Evolutionary conservation across 2,888 invertebrate species (phyloP), one percentile per base, ranked within the genome.

Genomic region (Drosophila subquinaria): DNA sequence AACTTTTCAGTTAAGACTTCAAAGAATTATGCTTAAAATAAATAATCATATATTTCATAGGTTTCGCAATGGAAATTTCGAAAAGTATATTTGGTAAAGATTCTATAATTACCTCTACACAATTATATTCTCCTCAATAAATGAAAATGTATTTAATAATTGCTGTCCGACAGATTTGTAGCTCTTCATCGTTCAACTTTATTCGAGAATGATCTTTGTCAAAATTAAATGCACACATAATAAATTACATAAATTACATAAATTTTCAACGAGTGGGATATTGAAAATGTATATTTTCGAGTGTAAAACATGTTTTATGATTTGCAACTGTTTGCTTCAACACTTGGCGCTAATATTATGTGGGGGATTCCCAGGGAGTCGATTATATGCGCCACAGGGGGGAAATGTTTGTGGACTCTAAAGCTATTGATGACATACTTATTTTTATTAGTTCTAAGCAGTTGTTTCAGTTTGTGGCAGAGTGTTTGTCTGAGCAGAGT

Each of bases 401-500:
- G 51, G 20, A 36, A 36, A 23, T 52, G 23, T 23, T 10, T 52
- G 17, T 33, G 60, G 27, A n/a, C 27, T 40, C 10, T 20, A 30
- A 10, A 33, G 30, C 40, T 15, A 13, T 51, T 45, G 53, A 43
- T 47, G 17, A 45, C 27, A 47, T 55, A 47, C 55, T 55, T 55
- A 47, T 47, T 20, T 27, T 35, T 35, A 45, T 47, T 36, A 27
- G 42, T 43, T 42, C 15, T 23, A 33, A 15, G 51, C 53, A 55
- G 15, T 56, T 62, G 53, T 36, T 17, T 27, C 55, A 55, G 13
- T 55, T 53, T 36, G 15, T 13, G 27, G 27, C 15, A 11, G 17
- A 17, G 17, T 17, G 17, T 17, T 17, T 17, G 17, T 17, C 17
- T 17, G 17, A 17, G 17, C 17, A 17, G 17, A 52, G 23, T 35